Evolutionary conservation across 2,113 vertebrate genomes (phyloP), one percentile per base, ranked within the genome.

Genomic region (Neodontobutis hainanensis): DNA sequence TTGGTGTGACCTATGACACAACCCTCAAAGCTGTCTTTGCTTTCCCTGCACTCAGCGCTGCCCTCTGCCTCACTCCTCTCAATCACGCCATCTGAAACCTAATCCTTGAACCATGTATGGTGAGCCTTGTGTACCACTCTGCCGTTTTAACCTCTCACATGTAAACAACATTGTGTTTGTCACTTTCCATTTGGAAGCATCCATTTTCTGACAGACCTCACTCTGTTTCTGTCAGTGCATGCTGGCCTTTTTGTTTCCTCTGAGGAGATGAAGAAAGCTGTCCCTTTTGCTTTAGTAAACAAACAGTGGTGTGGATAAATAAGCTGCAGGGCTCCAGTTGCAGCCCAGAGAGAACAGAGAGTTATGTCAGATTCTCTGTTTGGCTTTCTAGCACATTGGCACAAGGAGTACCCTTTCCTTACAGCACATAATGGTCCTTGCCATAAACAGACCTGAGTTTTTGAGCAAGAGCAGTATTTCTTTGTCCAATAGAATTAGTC

Each of bases 221-320:
- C 81, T 89, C 82, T 90, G 84, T 88, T 90, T 66, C 77, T 75
- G 81, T 86, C 79, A 63, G 70, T 40, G 40, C 64, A 57, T 45
- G 77, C 65, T 42, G 19, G 67, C 47, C 78, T 83, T 85, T 84
- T 78, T 86, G 78, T 87, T 87, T 78, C 80, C 58, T 66, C 84
- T 82, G 53, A 73, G 72, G 59, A 84, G 82, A 90, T 79, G 84
- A 84, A 82, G 73, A 88, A 90, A 81, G 75, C 83, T 72, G 71
- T 82, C 68, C 73, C 58, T 85, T 88, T 83, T 80, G 75, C 81
- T 72, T 88, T 73, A 82, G 82, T 90, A 90, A 90, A 91, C 87
- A 92, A 89, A 90, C 86, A 81, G 78, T 70, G 12, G 77, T 86
- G 84, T 83, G 88, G 84, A 87, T 91, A 87, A 90, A 92, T 90